Evolutionary conservation across 1,140 invertebrate genomes (phyloP), one percentile per base, ranked within the genome.

Genomic region (Atta cephalotes): DNA sequence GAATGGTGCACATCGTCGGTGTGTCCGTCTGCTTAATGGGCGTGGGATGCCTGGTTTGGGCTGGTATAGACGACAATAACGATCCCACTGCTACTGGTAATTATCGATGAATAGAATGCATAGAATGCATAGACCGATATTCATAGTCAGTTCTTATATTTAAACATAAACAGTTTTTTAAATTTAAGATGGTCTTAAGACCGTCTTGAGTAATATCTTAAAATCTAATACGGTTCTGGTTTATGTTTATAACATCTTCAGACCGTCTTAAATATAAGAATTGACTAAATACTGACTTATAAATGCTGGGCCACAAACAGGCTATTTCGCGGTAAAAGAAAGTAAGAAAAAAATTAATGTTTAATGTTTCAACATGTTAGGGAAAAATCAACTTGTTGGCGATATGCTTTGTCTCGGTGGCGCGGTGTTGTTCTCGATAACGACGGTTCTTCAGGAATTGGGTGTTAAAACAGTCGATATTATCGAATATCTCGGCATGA

Each of bases 381-480:
- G 97, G 45, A 97, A 97, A 93, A 97, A 98, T 94, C 97, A 97
- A 88, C 95, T 98, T 16, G 96, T 98, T 3, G 98, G 98, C 25
- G 98, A 98, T 93, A 97, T 98, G 96, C 95, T 98, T 9, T 98
- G 97, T 92, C 95, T 98, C 4, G 96, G 96, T n/a, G 98, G 98
- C 21, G 97, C 98, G 1, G 96, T 97, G 14, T 95, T 98, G 0
- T 98, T 98, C 94, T 98, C 98, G 3, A 95, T 98, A 56, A 97
- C 97, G 14, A 98, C 98, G 91, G 97, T 98, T 0, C 96, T 97
- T 3, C 97, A 98, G 95, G 98, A 99, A 94, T 96, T 97, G 93
- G 96, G 97, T 66, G 97, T 98, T 18, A 98, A 98, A 94, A 97
- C 96, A 25, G 97, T 97, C 84, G 97, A 97, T 82, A 97, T 97